Percentiles rank a stretch among this genome's conserved stretches.
Conservation (phyloP, 2,113 vertebrate species). For the Oreochromis aureus region DNA sequence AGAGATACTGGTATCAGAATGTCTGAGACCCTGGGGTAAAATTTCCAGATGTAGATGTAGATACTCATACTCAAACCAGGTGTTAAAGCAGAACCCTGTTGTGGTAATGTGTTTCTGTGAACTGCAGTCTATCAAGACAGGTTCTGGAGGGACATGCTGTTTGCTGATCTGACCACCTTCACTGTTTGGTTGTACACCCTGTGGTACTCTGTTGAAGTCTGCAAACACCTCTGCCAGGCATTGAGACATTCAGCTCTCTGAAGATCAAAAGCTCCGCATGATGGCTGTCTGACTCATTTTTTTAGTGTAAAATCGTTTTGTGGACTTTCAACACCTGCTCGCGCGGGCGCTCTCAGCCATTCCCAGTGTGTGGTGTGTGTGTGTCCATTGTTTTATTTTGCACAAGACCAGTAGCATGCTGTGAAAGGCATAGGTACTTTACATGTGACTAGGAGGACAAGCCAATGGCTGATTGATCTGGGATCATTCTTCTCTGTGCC, state of each 20-base stretch:
- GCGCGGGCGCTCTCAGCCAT: not conserved
- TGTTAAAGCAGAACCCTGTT: not conserved
- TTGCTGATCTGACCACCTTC: constrained; percentile 8
- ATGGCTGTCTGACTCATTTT: constrained; percentile 17
- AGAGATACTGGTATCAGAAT: not conserved
- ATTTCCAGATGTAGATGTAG: not conserved
- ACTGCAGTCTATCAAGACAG: not conserved
- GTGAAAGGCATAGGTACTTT: not conserved
- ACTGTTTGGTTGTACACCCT: not conserved
- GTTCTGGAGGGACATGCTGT: not conserved
- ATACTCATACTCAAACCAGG: not conserved
- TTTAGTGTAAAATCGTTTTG: constrained; percentile 8
- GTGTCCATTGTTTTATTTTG: not conserved
- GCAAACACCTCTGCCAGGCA: not conserved
- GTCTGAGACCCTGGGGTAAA: not conserved
- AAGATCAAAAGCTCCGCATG: constrained; percentile 41
- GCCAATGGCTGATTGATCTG: not conserved
- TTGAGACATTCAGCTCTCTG: not conserved
- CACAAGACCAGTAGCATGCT: not conserved
- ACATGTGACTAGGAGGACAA: not conserved
- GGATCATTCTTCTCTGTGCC: not conserved
- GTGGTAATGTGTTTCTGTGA: not conserved
- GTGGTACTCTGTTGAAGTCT: constrained; percentile 1
- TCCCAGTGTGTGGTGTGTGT: not conserved
- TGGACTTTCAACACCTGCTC: not conserved